phyloP scores from a whole-genome alignment of 2,113 vertebrate genomes.

The Siniperca knerii region DNA sequence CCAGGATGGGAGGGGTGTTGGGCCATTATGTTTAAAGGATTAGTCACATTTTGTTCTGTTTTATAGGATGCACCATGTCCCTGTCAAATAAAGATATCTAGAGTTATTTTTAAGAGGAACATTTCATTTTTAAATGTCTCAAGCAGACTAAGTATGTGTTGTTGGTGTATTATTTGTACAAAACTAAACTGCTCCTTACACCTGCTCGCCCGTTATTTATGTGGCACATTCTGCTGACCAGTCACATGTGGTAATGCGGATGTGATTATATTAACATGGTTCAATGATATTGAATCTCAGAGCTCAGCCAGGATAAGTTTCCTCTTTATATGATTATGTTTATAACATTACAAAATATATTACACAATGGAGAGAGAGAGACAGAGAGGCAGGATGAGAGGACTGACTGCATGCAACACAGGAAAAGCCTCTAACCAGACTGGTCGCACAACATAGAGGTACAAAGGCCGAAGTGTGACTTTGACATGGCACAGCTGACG shows the following conservation, averaged over 20 bases:
- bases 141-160: not conserved
- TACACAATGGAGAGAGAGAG: not conserved
- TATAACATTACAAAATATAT: conserved; percentile 5
- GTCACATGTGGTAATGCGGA: not conserved
- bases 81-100: not conserved
- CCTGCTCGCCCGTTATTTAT: not conserved
- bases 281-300: conserved; percentile 19
- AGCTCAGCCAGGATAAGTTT: not conserved
- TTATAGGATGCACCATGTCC: not conserved
- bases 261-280: conserved; percentile 7
- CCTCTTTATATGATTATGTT: conserved; percentile 26
- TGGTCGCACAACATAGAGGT: not conserved
- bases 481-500: not conserved
- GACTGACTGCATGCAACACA: not conserved
- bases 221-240: not conserved
- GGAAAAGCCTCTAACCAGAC: not conserved
- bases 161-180: not conserved
- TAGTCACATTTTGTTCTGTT: not conserved
- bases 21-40: not conserved
- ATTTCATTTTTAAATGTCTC: not conserved
- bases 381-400: not conserved
- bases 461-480: not conserved
- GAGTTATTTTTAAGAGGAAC: not conserved
- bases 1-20: not conserved
- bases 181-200: not conserved